A percentile compares a stretch with the other conserved stretches of the same genome.
phyloP scores from a whole-genome alignment of 2,797 vertebrate species.

The Dermochelys coriacea region DNA sequence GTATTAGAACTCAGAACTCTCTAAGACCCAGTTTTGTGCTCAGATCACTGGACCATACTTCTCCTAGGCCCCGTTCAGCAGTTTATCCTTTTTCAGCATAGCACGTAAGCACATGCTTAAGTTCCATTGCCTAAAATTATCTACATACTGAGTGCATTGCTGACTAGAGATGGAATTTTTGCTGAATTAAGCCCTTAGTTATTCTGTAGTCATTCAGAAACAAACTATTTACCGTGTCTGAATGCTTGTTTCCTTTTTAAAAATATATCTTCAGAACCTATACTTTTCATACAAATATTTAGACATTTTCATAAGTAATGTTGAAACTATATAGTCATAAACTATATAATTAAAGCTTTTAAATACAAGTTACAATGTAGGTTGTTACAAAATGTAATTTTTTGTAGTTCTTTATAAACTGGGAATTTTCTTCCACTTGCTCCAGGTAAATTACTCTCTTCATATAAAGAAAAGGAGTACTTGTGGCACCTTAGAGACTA shows the following conservation, averaged over 20 bases:
- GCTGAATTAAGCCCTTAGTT: neutral
- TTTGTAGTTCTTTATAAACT: neutral
- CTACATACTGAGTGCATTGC: neutral
- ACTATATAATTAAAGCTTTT: neutral
- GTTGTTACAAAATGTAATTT: neutral
- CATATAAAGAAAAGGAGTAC: slow-evolving; percentile 30
- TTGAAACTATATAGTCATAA: neutral
- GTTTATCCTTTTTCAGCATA: neutral
- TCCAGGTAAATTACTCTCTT: neutral
- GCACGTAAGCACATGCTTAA: neutral
- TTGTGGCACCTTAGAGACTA: too few relatives aligned
- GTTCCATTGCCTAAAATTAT: neutral
- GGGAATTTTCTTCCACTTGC: slow-evolving; percentile 16
- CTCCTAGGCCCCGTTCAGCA: neutral
- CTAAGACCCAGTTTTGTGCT: neutral
- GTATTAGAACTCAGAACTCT: neutral
- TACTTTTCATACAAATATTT: neutral
- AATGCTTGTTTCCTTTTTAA: neutral
- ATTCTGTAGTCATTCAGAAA: neutral
- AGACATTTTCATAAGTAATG: neutral
- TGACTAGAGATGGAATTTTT: neutral
- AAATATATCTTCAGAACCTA: neutral
- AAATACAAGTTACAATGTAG: neutral
- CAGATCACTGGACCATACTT: neutral
- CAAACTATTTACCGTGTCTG: neutral